A percentile compares a stretch with the other conserved stretches of the same genome.
phyloP scores from a whole-genome alignment of 2,888 invertebrate genomes.

The Machimus atricapillus region DNA sequence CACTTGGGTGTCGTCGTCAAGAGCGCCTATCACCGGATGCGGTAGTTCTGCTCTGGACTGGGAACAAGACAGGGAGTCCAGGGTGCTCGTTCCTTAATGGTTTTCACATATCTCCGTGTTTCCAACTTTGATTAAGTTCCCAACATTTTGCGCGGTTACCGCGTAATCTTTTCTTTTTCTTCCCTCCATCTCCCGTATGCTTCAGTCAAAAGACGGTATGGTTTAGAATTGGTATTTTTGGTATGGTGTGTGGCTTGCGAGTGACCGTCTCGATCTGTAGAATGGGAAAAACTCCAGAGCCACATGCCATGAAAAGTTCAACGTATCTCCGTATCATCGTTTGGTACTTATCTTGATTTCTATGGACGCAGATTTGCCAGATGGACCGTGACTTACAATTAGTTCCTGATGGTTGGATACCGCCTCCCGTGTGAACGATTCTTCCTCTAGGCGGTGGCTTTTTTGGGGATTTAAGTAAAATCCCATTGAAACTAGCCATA shows the following conservation, averaged over 20 bases:
- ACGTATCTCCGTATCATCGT: background rate
- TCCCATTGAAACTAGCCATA: background rate
- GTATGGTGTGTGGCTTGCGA: background rate
- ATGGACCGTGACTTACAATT: slow-evolving; percentile 39
- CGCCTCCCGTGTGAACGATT: background rate
- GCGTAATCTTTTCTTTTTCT: background rate
- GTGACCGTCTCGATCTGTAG: background rate
- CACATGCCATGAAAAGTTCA: background rate
- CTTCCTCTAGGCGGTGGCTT: background rate
- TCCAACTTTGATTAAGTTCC: slow-evolving; percentile 15
- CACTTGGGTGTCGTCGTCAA: background rate
- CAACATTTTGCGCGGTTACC: background rate
- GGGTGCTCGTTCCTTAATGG: background rate
- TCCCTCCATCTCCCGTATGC: background rate
- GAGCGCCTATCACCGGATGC: background rate
- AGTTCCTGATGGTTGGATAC: slow-evolving; percentile 27
- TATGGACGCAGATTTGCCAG: background rate
- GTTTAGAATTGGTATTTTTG: background rate
- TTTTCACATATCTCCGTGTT: slow-evolving; percentile 8
- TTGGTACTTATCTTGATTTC: background rate
- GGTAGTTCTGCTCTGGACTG: background rate
- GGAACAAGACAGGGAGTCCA: background rate
- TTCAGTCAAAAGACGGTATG: background rate
- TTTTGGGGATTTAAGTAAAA: slow-evolving; percentile 35
- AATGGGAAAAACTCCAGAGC: slow-evolving; percentile 1